phyloP scores from a whole-genome alignment of 2,113 vertebrate species.

The Salvelinus alpinus region DNA sequence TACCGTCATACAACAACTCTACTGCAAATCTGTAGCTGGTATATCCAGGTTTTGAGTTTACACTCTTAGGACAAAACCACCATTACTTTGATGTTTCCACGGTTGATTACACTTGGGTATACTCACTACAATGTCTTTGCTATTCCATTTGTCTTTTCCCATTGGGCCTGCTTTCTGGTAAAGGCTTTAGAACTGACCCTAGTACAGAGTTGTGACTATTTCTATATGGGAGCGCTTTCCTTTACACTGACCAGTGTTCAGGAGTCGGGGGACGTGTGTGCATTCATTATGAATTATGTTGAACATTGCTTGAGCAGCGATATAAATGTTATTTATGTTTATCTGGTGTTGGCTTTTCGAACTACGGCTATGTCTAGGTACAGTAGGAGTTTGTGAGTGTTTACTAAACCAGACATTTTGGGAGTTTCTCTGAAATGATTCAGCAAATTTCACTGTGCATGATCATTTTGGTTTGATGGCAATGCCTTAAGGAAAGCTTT shows the following conservation, averaged over 20 bases:
- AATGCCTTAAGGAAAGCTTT: constrained; percentile 7
- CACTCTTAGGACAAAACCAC: neutral
- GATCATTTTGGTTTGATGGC: neutral
- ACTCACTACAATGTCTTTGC: neutral
- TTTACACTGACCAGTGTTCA: neutral
- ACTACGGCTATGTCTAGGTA: neutral
- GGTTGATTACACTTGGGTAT: neutral
- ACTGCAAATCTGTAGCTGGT: neutral
- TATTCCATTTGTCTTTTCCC: neutral
- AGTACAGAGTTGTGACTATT: neutral
- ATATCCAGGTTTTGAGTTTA: neutral
- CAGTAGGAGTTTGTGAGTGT: neutral
- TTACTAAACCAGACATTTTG: neutral
- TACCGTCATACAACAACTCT: neutral
- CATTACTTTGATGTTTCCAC: neutral
- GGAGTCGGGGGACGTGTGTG: neutral
- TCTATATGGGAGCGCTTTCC: neutral
- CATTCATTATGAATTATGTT: neutral
- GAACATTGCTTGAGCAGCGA: neutral
- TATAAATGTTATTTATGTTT: neutral
- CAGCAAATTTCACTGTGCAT: constrained; percentile 2
- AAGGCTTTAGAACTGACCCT: neutral
- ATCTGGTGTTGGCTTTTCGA: neutral
- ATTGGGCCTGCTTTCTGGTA: neutral
- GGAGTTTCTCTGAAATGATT: neutral